Evolutionary conservation across 53 echinoderm and acorn worm genomes (phyloP).

Genomic region (Crossaster papposus): DNA sequence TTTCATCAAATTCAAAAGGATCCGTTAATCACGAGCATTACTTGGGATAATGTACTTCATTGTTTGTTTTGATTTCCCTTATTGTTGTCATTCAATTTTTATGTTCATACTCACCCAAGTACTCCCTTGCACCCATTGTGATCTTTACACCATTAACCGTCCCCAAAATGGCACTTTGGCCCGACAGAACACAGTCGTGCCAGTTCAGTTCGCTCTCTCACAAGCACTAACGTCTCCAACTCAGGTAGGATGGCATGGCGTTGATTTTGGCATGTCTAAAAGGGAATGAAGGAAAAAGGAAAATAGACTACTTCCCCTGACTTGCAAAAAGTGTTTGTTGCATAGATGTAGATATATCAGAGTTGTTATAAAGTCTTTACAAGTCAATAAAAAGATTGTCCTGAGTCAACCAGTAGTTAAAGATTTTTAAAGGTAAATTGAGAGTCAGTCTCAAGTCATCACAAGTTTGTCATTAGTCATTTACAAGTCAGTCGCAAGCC

Average conservation of each 20-base stretch:
- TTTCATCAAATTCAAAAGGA: not conserved
- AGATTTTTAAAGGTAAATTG: not conserved
- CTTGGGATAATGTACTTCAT: not conserved
- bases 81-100: not conserved
- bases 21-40: not conserved
- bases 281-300: not conserved
- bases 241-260: constrained; percentile 45
- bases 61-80: not conserved
- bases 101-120: not conserved
- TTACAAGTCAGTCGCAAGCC: too few species aligned
- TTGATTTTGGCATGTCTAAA: not conserved
- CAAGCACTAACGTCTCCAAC: constrained; percentile 60
- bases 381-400: not conserved
- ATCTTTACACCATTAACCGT: not conserved
- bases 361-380: too few species aligned
- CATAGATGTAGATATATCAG: not conserved
- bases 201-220: constrained; percentile 59
- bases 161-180: not conserved
- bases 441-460: too few species aligned
- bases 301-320: not conserved
- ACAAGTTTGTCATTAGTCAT: too few species aligned
- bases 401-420: not conserved
- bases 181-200: constrained; percentile 55
- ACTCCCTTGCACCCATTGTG: not conserved
- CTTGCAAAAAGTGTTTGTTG: not conserved